These are phyloP conservation scores for Blomia tropicalis DNA, from an alignment of 2,888 invertebrate species.

Conservation along the genomic window DNA sequence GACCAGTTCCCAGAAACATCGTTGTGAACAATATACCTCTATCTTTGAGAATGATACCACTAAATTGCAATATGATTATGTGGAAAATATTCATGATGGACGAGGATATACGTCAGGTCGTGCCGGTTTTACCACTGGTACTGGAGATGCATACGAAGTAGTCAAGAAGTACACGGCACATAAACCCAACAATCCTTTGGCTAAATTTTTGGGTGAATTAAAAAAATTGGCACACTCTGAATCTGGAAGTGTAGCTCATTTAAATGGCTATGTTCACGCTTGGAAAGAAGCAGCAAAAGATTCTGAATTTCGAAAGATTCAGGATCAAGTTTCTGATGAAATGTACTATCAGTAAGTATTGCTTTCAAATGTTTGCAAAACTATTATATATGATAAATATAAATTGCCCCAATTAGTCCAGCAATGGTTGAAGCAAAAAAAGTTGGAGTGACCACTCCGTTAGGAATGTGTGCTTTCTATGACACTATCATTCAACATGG, in stretches of 20 bases:
- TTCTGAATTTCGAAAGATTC: conserved; percentile 10
- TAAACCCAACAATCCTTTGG: conserved; percentile 14
- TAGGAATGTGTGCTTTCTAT: conserved; percentile 19
- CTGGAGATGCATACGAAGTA: conserved; percentile 19
- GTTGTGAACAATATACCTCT: conserved; percentile 19
- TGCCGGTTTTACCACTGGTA: conserved; percentile 13
- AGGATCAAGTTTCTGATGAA: conserved; percentile 8
- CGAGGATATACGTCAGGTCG: conserved; percentile 19
- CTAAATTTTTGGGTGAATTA: conserved; percentile 8
- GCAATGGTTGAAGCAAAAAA: conserved; percentile 9
- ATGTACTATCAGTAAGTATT: conserved; percentile 11
- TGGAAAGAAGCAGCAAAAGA: conserved; percentile 16
- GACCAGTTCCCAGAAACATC: not conserved
- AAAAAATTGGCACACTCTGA: not conserved
- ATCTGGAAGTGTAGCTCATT: not conserved
- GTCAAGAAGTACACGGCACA: conserved; percentile 11
- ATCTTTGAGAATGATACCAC: conserved; percentile 18
- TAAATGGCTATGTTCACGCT: conserved; percentile 8
- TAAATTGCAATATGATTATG: conserved; percentile 18
- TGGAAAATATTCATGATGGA: conserved; percentile 19
- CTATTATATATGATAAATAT: not conserved
- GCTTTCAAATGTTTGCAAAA: not conserved
- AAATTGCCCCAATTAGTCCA: conserved; percentile 4
- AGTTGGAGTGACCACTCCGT: not conserved
- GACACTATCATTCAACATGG: conserved; percentile 20